Base-by-base conservation (phyloP, 1,140 invertebrate genomes). In the Chironomus tepperi region DNA sequence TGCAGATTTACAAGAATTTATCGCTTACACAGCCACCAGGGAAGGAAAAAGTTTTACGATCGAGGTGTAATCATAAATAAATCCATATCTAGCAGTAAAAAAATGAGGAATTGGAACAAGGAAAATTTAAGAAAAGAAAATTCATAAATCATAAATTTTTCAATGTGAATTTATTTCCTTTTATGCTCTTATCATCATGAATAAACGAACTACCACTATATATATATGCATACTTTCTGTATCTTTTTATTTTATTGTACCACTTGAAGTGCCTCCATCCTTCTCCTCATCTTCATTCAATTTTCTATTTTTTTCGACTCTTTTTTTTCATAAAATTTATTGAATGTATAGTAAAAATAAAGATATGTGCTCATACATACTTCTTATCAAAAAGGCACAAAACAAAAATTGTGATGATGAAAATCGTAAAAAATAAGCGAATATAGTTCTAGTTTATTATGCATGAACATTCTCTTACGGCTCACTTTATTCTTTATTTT, bases 71-170 rank as follows among this genome's bases (percentile, higher is more conserved):
- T 57, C 47, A 57, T 57, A 57, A 57, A 57, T 57, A 57, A 57
- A 57, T 57, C 47, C 12, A 57, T 57, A 57, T 57, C 47, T 57
- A 15, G 47, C 47, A 57, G 1, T 1, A 34, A 34, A 34, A 34
- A 34, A 34, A 5, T 34, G 5, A 34, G 24, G 5, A 57, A 12
- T 57, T 15, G 3, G 47, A 10, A 47, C 15, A 47, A 47, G n/a
- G 47, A 15, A 57, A 34, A 34, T 34, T 34, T 34, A 34, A 34
- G 24, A 57, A 57, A 57, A 57, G 12, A 57, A 57, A 57, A 57
- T 57, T 57, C 47, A 57, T 57, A 57, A 57, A 57, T 57, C 47
- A 57, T 57, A 57, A 57, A 57, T 57, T 57, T 57, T 57, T 57
- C 12, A 57, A 57, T 57, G n/a, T 57, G n/a, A 57, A 57, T 57